Evolutionary conservation across 2,797 vertebrate species (phyloP).

Genomic region (Todus mexicanus): DNA sequence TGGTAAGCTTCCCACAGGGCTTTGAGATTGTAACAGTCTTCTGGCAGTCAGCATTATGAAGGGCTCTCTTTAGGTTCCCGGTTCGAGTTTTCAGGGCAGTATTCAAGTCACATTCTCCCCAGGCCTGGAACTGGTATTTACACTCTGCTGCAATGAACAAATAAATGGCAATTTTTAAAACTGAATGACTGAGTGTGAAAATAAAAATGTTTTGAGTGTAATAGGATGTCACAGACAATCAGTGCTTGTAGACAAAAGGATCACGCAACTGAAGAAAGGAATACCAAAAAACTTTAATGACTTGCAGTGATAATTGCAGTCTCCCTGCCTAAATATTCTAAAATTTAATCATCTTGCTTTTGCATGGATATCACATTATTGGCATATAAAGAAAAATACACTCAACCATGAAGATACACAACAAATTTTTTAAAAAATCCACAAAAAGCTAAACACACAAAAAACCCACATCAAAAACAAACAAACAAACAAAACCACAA

Average conservation of each 20-base stretch:
- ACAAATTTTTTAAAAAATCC: not conserved
- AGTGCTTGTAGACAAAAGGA: not conserved
- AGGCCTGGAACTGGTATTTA: constrained; percentile 95
- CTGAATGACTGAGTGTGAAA: not conserved
- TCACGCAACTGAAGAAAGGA: not conserved
- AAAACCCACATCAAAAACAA: no score
- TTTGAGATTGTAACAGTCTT: constrained; percentile 90
- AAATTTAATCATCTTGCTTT: not conserved
- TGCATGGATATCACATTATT: not conserved
- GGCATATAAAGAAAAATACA: not conserved
- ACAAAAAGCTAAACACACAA: no score
- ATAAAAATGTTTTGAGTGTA: not conserved
- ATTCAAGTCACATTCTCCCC: constrained; percentile 92
- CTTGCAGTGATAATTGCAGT: not conserved
- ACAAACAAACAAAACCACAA: not conserved
- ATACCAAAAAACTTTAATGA: not conserved
- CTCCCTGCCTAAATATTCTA: accelerated
- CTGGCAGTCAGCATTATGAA: constrained; percentile 91
- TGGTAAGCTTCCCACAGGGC: constrained; percentile 91
- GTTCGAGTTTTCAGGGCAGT: constrained; percentile 92
- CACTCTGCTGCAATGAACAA: constrained; percentile 82
- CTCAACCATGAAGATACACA: not conserved
- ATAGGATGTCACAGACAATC: not conserved
- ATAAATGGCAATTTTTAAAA: not conserved
- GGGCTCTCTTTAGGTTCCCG: constrained; percentile 88